Base-by-base conservation (phyloP, 2,888 invertebrate species). In the Eristalis tenax region DNA sequence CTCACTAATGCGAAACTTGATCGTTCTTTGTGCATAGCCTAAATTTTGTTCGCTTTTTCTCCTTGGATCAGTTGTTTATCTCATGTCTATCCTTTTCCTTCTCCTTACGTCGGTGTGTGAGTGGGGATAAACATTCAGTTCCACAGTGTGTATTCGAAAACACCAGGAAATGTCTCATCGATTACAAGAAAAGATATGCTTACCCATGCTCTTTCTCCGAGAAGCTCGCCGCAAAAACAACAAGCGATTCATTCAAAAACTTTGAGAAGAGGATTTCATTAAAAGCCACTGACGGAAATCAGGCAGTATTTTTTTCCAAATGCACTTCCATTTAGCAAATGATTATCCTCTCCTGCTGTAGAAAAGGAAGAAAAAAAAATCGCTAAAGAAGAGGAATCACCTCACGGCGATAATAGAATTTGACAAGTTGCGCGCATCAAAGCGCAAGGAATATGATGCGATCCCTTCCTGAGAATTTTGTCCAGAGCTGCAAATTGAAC, bases 341-440 rank as follows among this genome's bases (percentile, higher is more conserved):
- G 8, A 4, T 50, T 18, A 50, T 50, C 18, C 50, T 1, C n/a
- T 50, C 50, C 50, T n/a, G 43, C 43, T n/a, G 5, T 63, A 3
- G 4, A 32, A 32, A 32, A 63, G n/a, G 13, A 57, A 13, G 3
- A 57, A 23, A 8, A 23, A 2, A 57, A 26, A 26, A 26, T 4
- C 2, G 6, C 32, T 1, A 13, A 59, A 59, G 8, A 59, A 40
- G 28, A 71, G 4, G 40, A 28, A 26, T 23, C 59, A 18, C 40
- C 23, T 26, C 43, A 43, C 43, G 63, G 66, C 63, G 38, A 22
- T 86, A 82, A 82, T 61, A 70, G 38, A 83, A 87, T 83, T 83
- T 83, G 87, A 87, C 87, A 87, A 63, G 50, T 83, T 76, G 80
- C 84, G 88, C 84, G 83, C 88, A 88, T 84, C 84, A 88, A 88